Conservation (phyloP, 1,140 invertebrate species). For the Neotoxoptera formosana region DNA sequence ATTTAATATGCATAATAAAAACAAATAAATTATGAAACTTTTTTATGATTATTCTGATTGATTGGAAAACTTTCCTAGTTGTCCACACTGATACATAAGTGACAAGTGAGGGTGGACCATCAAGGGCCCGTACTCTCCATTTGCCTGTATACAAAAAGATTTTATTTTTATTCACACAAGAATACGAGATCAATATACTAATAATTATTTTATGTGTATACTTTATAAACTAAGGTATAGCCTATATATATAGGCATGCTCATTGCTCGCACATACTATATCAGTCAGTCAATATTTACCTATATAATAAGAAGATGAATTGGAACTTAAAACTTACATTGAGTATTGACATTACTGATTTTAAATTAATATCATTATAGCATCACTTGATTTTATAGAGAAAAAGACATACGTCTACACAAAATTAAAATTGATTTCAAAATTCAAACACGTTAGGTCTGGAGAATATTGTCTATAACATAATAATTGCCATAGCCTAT, state of each 20-base stretch:
- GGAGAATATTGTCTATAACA: background rate
- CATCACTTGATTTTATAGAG: background rate
- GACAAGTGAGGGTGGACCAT: constrained; percentile 52
- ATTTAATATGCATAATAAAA: background rate
- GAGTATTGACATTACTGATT: too few relatives aligned
- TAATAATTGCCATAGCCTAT: too few relatives aligned
- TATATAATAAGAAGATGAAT: too few relatives aligned
- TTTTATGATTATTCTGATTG: background rate
- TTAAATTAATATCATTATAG: too few relatives aligned
- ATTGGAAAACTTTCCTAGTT: constrained; percentile 10
- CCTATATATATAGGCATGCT: too few relatives aligned
- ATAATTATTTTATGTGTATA: background rate
- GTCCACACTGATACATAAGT: constrained; percentile 53
- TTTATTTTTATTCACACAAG: background rate
- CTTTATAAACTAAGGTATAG: too few relatives aligned
- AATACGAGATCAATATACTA: background rate
- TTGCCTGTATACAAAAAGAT: constrained; percentile 12
- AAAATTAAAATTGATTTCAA: background rate
- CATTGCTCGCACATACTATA: too few relatives aligned
- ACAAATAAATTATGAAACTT: background rate
- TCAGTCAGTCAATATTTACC: too few relatives aligned
- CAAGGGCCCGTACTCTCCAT: constrained; percentile 39
- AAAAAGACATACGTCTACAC: background rate
- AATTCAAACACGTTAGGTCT: background rate
- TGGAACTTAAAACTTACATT: too few relatives aligned